Percentiles rank a stretch among this genome's conserved stretches.
Conservation (phyloP, 2,113 vertebrate species). For the Motacilla tschutschensis region DNA sequence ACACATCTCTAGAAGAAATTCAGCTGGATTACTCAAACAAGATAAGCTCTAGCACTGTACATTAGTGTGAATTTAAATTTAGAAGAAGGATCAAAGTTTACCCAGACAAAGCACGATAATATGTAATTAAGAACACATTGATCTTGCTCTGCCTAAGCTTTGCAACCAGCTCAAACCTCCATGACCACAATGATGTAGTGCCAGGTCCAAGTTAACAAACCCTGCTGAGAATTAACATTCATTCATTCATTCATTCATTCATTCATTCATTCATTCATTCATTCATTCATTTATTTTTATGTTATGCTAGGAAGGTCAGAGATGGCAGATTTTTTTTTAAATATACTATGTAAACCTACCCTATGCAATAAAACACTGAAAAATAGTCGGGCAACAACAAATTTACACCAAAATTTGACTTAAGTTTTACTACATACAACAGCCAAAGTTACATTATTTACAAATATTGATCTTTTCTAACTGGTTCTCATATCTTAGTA, state of each 20-base stretch:
- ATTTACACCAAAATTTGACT: background rate
- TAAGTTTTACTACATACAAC: background rate
- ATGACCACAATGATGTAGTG: background rate
- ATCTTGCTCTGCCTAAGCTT: background rate
- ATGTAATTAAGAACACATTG: background rate
- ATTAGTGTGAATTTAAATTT: background rate
- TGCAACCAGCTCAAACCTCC: background rate
- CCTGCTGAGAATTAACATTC: background rate
- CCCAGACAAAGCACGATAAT: rapidly evolving
- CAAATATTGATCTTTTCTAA: background rate
- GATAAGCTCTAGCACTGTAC: background rate
- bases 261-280: too few relatives aligned
- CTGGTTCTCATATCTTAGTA: background rate
- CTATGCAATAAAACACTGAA: background rate
- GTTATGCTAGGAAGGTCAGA: background rate
- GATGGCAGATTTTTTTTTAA: background rate
- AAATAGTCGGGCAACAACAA: background rate
- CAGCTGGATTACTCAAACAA: background rate
- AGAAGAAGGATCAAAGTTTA: background rate
- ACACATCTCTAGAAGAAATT: background rate
- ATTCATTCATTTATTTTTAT: too few relatives aligned
- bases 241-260: background rate
- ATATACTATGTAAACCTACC: background rate
- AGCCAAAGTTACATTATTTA: background rate
- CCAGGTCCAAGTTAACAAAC: background rate